These are phyloP conservation scores for Blera fallax DNA, from an alignment of 2,888 invertebrate genomes.

Conservation along the genomic window DNA sequence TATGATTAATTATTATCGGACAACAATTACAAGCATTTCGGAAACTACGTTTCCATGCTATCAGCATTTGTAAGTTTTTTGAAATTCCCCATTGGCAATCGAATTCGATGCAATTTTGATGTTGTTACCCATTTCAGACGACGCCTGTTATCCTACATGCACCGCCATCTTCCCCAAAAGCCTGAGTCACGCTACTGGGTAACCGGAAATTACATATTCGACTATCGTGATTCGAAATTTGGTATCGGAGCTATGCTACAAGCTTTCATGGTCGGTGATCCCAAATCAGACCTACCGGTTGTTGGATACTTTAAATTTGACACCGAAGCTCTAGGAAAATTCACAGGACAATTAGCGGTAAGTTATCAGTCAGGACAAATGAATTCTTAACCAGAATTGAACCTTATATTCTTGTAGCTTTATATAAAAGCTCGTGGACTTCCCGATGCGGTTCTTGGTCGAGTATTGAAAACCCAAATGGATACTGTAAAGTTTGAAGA, in stretches of 20 bases:
- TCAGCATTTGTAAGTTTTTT: constrained; percentile 84
- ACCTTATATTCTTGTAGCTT: constrained; percentile 81
- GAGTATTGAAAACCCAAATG: constrained; percentile 81
- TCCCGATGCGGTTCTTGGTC: constrained; percentile 82
- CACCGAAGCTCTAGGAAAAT: constrained; percentile 84
- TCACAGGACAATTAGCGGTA: constrained; percentile 84
- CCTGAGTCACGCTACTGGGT: constrained; percentile 85
- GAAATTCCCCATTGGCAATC: too few relatives aligned
- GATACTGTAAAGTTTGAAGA: constrained; percentile 83
- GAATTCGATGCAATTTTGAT: too few relatives aligned
- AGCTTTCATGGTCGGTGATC: constrained; percentile 86
- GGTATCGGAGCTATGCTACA: constrained; percentile 85
- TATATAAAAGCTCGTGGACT: constrained; percentile 83
- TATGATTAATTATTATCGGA: constrained; percentile 87
- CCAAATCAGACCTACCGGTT: constrained; percentile 86
- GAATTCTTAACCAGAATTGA: not conserved
- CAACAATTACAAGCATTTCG: constrained; percentile 87
- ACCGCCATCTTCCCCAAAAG: constrained; percentile 84
- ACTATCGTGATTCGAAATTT: constrained; percentile 85
- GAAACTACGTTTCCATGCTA: constrained; percentile 87
- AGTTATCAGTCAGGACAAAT: constrained; percentile 29
- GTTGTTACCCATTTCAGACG: constrained; percentile 81
- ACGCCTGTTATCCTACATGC: constrained; percentile 85
- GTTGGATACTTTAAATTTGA: constrained; percentile 84
- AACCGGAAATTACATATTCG: constrained; percentile 88